These are phyloP conservation scores for Platichthys flesus DNA, from an alignment of 2,113 vertebrate species.

Conservation along the genomic window DNA sequence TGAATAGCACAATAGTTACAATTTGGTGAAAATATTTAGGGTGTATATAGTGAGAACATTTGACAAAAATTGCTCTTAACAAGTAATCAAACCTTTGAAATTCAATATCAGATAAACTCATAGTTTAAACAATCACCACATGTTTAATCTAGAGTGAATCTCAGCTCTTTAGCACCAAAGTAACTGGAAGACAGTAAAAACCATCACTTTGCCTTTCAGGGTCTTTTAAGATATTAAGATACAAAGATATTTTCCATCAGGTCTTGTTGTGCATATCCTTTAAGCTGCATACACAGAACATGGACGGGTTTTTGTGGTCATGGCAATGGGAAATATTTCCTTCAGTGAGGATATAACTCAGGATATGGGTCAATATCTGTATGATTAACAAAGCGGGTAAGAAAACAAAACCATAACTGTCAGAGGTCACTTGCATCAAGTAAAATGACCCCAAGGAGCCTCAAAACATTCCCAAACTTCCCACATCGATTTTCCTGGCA, in stretches of 20 bases:
- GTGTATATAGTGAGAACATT: background rate
- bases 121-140: conserved; percentile 34
- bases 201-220: background rate
- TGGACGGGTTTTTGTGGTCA: background rate
- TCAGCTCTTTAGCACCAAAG: conserved; percentile 41
- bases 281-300: background rate
- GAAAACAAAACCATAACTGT: conserved; percentile 17
- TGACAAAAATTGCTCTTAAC: conserved; percentile 27
- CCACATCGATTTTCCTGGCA: conserved; percentile 4
- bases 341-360: conserved; percentile 19
- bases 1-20: background rate
- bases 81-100: conserved; percentile 25
- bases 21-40: conserved; percentile 1
- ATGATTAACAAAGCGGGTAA: background rate
- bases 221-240: background rate
- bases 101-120: conserved; percentile 19
- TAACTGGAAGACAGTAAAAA: conserved; percentile 3
- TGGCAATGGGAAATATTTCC: conserved; percentile 24
- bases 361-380: conserved; percentile 16
- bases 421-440: conserved; percentile 1
- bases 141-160: conserved; percentile 12
- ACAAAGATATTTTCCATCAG: background rate
- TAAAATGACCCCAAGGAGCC: conserved; percentile 6
- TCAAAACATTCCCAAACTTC: background rate
- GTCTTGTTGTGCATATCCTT: background rate